A percentile compares a stretch with the other conserved stretches of the same genome.
phyloP scores from a whole-genome alignment of 2,113 vertebrate species.

The Marcusenius ussheri region DNA sequence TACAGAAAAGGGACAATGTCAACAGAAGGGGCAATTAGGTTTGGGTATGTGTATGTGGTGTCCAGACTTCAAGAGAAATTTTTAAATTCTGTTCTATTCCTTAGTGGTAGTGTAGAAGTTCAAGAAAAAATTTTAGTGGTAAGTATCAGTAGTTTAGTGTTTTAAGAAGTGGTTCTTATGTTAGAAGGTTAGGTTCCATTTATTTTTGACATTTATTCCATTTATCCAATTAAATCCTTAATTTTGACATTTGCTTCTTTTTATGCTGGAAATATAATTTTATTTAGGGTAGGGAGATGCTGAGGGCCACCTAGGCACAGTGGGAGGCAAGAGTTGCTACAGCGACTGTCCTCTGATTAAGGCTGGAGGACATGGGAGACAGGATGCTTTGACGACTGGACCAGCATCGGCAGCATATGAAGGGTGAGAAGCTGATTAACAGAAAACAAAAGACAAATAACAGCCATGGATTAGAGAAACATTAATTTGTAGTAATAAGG shows the following conservation, averaged over 20 bases:
- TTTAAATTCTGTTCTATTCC: not conserved
- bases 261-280: not conserved
- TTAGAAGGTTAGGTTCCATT: not conserved
- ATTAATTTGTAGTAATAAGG: not conserved
- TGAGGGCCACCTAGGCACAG: not conserved
- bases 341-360: not conserved
- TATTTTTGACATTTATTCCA: not conserved
- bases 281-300: not conserved
- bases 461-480: not conserved
- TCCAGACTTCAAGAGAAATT: not conserved
- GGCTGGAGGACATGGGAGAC: not conserved
- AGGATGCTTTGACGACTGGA: not conserved
- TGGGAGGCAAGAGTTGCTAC: not conserved
- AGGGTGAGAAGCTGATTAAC: not conserved
- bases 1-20: not conserved
- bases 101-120: not conserved
- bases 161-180: not conserved
- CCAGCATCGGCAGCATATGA: not conserved
- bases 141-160: not conserved
- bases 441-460: not conserved
- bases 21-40: not conserved
- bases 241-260: not conserved
- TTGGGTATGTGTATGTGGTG: not conserved
- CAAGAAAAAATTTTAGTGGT: not conserved
- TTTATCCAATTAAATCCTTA: not conserved